A percentile compares a stretch with the other conserved stretches of the same genome.
Conservation (phyloP, 2,888 invertebrate species). For the Spatulosminthurus flaviceps region DNA sequence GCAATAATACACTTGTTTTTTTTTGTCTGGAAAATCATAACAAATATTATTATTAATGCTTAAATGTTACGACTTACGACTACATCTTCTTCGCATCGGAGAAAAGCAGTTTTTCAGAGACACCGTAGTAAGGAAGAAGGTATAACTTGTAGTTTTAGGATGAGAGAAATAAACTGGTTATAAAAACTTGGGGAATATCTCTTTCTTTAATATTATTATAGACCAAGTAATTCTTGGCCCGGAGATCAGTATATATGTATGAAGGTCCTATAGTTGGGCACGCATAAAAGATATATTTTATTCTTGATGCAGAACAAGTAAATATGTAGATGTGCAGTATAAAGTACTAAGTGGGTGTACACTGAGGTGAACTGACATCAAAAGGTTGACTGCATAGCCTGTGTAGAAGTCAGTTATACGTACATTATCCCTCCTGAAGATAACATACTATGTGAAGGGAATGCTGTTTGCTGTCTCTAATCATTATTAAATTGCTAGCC, state of each 20-base stretch:
- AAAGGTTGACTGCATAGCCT: neutral
- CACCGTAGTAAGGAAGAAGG: neutral
- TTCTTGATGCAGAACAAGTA: neutral
- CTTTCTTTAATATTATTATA: no score
- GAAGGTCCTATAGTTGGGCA: slow-evolving; percentile 13
- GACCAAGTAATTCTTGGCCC: neutral
- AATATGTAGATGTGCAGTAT: no score
- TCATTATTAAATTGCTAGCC: neutral
- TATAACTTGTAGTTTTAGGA: neutral
- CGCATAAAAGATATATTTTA: slow-evolving; percentile 16
- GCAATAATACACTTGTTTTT: neutral
- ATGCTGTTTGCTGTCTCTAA: neutral
- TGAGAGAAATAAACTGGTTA: neutral
- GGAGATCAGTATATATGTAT: no score
- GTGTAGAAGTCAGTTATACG: slow-evolving; percentile 1
- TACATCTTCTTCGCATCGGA: no score
- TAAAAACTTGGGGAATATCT: no score
- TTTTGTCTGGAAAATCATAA: neutral
- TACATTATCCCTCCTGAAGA: neutral
- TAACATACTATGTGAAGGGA: neutral
- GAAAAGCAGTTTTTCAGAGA: neutral
- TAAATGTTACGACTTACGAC: no score
- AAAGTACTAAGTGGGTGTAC: neutral
- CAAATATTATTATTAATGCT: neutral
- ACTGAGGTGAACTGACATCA: slow-evolving; percentile 1